A percentile compares a stretch with the other conserved stretches of the same genome.
phyloP scores from a whole-genome alignment of 2,797 vertebrate species.

The Lateolabrax maculatus region DNA sequence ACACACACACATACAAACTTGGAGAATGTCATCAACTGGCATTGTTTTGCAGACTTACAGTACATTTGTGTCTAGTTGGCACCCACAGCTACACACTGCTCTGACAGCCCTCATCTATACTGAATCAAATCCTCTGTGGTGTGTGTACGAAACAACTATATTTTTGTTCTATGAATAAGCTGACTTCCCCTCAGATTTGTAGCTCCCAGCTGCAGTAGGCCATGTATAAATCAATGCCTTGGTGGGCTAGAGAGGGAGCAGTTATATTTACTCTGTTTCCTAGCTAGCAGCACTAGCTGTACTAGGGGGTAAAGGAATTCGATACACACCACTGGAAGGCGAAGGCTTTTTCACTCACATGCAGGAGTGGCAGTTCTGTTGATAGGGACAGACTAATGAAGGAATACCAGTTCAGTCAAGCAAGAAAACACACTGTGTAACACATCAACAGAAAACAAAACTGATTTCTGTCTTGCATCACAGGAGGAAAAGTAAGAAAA shows the following conservation, averaged over 20 bases:
- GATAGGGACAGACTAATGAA: constrained; percentile 76
- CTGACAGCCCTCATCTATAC: constrained; percentile 76
- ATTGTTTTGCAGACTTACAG: constrained; percentile 59
- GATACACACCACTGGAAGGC: constrained; percentile 79
- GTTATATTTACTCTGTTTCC: constrained; percentile 84
- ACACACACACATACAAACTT: constrained; percentile 33
- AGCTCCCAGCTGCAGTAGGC: constrained; percentile 80
- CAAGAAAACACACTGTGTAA: constrained; percentile 61
- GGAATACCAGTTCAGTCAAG: constrained; percentile 67
- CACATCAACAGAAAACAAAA: constrained; percentile 69
- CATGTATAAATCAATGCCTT: constrained; percentile 85
- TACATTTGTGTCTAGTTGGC: constrained; percentile 59
- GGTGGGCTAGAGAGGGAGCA: constrained; percentile 80
- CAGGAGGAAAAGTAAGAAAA: constrained; percentile 40
- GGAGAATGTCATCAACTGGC: constrained; percentile 47
- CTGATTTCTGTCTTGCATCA: constrained; percentile 55
- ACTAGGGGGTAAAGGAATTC: constrained; percentile 81
- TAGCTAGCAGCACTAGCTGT: constrained; percentile 80
- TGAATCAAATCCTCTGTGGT: constrained; percentile 78
- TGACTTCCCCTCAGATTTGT: constrained; percentile 82
- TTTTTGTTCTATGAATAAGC: constrained; percentile 83
- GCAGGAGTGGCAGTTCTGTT: constrained; percentile 69
- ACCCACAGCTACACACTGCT: constrained; percentile 52
- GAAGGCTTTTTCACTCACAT: constrained; percentile 64
- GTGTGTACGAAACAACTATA: constrained; percentile 77